Evolutionary conservation across 2,888 invertebrate genomes (phyloP).

Genomic region (Nemurella pictetii): DNA sequence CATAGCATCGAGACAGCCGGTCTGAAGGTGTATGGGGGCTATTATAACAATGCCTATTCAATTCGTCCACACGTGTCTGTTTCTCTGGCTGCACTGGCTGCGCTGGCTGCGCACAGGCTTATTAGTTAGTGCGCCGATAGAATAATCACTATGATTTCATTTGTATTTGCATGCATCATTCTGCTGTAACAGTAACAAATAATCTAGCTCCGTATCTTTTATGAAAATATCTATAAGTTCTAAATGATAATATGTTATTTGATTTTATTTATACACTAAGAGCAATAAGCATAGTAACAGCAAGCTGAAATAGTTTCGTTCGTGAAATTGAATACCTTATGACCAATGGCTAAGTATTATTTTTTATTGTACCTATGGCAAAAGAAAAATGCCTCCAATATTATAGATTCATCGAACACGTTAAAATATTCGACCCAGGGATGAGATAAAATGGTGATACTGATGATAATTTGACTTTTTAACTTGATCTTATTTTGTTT

Average conservation of each 20-base stretch:
- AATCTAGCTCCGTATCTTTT: too few relatives aligned
- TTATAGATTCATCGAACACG: too few relatives aligned
- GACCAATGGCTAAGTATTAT: too few relatives aligned
- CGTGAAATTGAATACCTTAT: too few relatives aligned
- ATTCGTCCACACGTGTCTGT: background rate
- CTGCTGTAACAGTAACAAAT: background rate
- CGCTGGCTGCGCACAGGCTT: background rate
- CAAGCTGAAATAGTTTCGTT: too few relatives aligned
- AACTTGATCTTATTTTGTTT: too few relatives aligned
- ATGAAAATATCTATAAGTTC: background rate
- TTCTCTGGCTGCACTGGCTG: background rate
- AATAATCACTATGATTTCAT: background rate
- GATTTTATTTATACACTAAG: background rate
- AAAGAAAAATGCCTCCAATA: too few relatives aligned
- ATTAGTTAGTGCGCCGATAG: background rate
- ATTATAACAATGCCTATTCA: constrained; percentile 61
- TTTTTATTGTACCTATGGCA: too few relatives aligned
- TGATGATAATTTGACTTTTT: too few relatives aligned
- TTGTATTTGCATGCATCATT: background rate
- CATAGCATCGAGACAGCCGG: constrained; percentile 87
- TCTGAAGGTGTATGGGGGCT: constrained; percentile 82
- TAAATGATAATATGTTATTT: background rate
- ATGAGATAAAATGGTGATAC: too few relatives aligned
- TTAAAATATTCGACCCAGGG: too few relatives aligned
- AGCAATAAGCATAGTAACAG: too few relatives aligned